phyloP scores from a whole-genome alignment of 2,888 invertebrate genomes.

The Shargacucullia verbasci region DNA sequence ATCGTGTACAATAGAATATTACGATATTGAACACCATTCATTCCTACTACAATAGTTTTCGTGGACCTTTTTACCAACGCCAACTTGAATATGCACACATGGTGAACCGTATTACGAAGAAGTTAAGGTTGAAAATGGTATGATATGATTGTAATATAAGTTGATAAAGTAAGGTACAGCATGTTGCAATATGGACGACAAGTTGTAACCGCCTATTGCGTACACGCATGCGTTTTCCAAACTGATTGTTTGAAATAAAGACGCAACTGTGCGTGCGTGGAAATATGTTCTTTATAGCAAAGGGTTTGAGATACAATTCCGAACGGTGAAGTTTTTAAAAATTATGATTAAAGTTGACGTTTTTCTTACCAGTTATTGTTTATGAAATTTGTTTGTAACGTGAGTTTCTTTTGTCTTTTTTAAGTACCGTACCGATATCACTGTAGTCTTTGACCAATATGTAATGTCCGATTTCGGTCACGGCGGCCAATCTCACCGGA shows the following conservation, averaged over 20 bases:
- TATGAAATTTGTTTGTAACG: slow-evolving; percentile 35
- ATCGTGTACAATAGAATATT: slow-evolving; percentile 28
- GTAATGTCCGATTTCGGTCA: no score
- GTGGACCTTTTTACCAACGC: slow-evolving; percentile 1
- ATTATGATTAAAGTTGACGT: slow-evolving; percentile 19
- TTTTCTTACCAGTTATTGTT: slow-evolving; percentile 36
- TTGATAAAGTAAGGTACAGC: slow-evolving; percentile 15
- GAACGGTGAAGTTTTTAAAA: not conserved
- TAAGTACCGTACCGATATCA: no score
- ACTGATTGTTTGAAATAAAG: slow-evolving; percentile 40
- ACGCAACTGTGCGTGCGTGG: not conserved
- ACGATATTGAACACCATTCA: slow-evolving; percentile 22
- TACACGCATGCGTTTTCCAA: slow-evolving; percentile 57
- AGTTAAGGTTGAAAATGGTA: slow-evolving; percentile 10
- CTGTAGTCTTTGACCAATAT: no score
- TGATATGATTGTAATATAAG: not conserved
- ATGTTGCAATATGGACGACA: slow-evolving; percentile 57
- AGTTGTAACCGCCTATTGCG: slow-evolving; percentile 54
- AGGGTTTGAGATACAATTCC: not conserved
- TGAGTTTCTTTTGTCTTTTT: slow-evolving; percentile 28
- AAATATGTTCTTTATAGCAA: slow-evolving; percentile 20
- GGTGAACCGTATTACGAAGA: not conserved
- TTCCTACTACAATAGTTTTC: slow-evolving; percentile 28
- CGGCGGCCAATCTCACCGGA: no score
- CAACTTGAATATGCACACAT: not conserved